These are phyloP conservation scores for Cecropterus lyciades DNA, from an alignment of 1,140 invertebrate genomes.

Conservation along the genomic window DNA sequence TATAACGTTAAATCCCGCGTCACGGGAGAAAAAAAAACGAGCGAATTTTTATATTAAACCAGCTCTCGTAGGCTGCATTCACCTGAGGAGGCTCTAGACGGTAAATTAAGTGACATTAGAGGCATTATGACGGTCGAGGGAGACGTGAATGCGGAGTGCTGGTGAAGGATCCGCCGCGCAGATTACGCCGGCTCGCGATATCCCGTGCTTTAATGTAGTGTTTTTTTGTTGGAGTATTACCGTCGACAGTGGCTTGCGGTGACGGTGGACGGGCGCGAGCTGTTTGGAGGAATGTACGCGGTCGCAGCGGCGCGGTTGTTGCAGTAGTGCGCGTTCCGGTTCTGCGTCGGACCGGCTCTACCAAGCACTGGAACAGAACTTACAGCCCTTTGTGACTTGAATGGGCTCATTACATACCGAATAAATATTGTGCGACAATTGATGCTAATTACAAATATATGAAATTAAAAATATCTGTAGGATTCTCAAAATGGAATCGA, in stretches of 20 bases:
- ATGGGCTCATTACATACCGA: too few species aligned
- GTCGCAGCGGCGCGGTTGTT: conserved; percentile 59
- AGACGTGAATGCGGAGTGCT: conserved; percentile 75
- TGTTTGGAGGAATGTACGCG: conserved; percentile 42
- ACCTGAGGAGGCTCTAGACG: conserved; percentile 80
- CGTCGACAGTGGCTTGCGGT: conserved; percentile 44
- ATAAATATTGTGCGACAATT: too few species aligned
- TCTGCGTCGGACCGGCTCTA: not conserved
- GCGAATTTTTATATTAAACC: conserved; percentile 80
- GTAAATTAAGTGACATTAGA: conserved; percentile 83
- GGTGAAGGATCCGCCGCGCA: conserved; percentile 57
- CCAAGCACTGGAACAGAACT: not conserved
- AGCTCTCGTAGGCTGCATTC: conserved; percentile 77
- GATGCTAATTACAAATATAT: not conserved
- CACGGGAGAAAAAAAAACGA: conserved; percentile 67
- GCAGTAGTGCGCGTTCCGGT: conserved; percentile 44
- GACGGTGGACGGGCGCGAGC: conserved; percentile 29
- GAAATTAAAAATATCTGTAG: too few species aligned
- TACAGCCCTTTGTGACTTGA: too few species aligned
- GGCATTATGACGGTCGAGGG: conserved; percentile 77
- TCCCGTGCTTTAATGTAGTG: conserved; percentile 43
- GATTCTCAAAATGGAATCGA: too few species aligned
- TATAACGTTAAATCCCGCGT: conserved; percentile 73
- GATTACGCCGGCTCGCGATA: conserved; percentile 41
- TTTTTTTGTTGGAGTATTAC: conserved; percentile 43